Percentiles rank a stretch among this genome's conserved stretches.
phyloP scores from a whole-genome alignment of 2,888 invertebrate genomes.

The Chalcis sispes region DNA sequence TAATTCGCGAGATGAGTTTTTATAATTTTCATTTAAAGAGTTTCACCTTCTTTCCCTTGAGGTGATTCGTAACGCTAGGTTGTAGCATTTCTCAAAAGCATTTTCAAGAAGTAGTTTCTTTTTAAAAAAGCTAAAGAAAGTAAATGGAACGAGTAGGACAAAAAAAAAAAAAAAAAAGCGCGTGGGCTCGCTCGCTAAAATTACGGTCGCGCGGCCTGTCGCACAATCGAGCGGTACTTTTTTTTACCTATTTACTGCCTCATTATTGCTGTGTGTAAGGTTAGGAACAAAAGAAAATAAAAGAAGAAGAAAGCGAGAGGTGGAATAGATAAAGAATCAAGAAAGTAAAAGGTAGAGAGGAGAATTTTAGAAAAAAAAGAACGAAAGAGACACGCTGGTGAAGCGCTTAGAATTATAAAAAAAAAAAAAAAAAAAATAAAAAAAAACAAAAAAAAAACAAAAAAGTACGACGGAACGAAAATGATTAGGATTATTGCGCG shows the following conservation, averaged over 20 bases:
- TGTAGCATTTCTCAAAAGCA: too few relatives aligned
- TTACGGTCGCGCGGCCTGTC: constrained; percentile 60
- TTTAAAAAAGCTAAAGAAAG: background rate
- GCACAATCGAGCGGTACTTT: constrained; percentile 66
- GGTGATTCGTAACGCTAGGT: too few relatives aligned
- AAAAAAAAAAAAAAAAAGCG: background rate
- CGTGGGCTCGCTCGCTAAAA: constrained; percentile 23
- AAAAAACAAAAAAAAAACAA: background rate
- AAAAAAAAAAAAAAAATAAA: background rate
- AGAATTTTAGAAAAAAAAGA: constrained; percentile 16
- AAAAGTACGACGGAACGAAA: background rate
- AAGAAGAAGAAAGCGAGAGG: too few relatives aligned
- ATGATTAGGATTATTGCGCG: constrained; percentile 43
- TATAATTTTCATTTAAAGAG: too few relatives aligned
- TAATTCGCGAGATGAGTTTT: too few relatives aligned
- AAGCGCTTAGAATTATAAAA: constrained; percentile 24
- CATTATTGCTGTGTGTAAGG: constrained; percentile 70
- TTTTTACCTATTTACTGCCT: constrained; percentile 72
- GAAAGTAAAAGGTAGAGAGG: constrained; percentile 17
- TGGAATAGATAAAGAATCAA: constrained; percentile 17
- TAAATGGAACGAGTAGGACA: background rate
- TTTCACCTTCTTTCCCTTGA: too few relatives aligned
- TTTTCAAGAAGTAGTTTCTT: too few relatives aligned
- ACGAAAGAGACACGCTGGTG: background rate
- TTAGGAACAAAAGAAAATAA: constrained; percentile 49